Evolutionary conservation across 2,888 invertebrate species (phyloP), one percentile per base, ranked within the genome.

Genomic region (Odontocerum albicorne): DNA sequence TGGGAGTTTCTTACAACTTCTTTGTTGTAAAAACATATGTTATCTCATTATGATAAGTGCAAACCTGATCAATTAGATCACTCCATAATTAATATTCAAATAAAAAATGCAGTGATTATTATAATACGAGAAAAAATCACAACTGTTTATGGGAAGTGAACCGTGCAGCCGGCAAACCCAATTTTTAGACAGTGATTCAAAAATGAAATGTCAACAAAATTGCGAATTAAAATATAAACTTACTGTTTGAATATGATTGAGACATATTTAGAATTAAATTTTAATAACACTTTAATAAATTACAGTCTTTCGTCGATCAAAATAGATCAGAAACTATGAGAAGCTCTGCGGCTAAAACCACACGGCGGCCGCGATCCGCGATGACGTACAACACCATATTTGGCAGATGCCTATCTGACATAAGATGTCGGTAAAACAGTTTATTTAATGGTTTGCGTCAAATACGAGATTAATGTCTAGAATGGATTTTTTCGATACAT

Each of bases 161-260:
- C 42, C 43, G 51, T 49, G 21, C 43, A 27, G 42, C 57, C 57
- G 52, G 57, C 57, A 49, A 57, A 57, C 57, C 57, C 52, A 57
- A 47, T 52, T 46, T n/a, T n/a, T n/a, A n/a, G n/a, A n/a, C n/a
- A 13, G 22, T 45, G 33, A 46, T n/a, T n/a, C n/a, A n/a, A 19
- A 13, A 17, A 6, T 16, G 16, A 7, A 13, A 7, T 16, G 40
- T 42, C 22, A 27, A 51, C 10, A 27, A 36, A 35, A 45, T 40
- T 20, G 31, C 38, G 33, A 27, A 22, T 19, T 35, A 19, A 19
- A 16, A 36, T 20, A 35, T 47, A 21, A 31, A 57, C 57, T 57
- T 49, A 57, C 57, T 57, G 52, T 57, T 57, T 17, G 51, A 51
- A 32, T 49, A 57, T 7, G 55, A 31, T 44, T 51, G 51, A 22